phyloP scores from a whole-genome alignment of 2,797 vertebrate species.

The Semaprochilodus insignis region DNA sequence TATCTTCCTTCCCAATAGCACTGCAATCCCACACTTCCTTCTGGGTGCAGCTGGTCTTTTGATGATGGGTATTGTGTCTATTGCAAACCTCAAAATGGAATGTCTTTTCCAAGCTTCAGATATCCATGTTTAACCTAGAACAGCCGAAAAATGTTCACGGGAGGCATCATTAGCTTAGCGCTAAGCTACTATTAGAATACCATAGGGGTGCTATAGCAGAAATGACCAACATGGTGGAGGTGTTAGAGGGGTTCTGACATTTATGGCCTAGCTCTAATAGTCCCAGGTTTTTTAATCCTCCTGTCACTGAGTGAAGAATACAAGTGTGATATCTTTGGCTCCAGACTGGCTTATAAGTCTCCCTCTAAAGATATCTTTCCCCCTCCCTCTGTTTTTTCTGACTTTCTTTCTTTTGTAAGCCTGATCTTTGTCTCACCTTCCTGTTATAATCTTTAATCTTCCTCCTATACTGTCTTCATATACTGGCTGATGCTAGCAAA shows the following conservation, averaged over 20 bases:
- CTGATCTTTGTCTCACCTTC: neutral
- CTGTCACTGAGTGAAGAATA: neutral
- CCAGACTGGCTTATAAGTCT: constrained; percentile 3
- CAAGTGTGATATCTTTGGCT: neutral
- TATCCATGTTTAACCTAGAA: too few relatives aligned
- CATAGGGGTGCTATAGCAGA: too few relatives aligned
- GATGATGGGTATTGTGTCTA: too few relatives aligned
- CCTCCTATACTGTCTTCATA: neutral
- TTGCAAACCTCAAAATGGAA: too few relatives aligned
- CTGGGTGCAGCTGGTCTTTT: too few relatives aligned
- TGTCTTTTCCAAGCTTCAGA: too few relatives aligned
- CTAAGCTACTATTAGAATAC: too few relatives aligned
- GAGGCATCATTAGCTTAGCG: too few relatives aligned
- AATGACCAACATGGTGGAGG: neutral
- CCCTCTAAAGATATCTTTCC: neutral
- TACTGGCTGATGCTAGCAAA: neutral
- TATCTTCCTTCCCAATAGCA: too few relatives aligned
- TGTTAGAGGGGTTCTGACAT: neutral
- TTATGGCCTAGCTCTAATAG: neutral
- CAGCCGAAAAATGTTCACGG: too few relatives aligned
- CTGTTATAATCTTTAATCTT: neutral
- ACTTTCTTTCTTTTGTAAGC: neutral
- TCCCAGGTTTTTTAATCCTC: neutral
- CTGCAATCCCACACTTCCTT: too few relatives aligned
- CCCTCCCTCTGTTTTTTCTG: too few relatives aligned